A percentile compares a stretch with the other conserved stretches of the same genome.
These are phyloP conservation scores for Phylloscopus collybita DNA, from an alignment of 2,797 vertebrate species.

Conservation along the genomic window DNA sequence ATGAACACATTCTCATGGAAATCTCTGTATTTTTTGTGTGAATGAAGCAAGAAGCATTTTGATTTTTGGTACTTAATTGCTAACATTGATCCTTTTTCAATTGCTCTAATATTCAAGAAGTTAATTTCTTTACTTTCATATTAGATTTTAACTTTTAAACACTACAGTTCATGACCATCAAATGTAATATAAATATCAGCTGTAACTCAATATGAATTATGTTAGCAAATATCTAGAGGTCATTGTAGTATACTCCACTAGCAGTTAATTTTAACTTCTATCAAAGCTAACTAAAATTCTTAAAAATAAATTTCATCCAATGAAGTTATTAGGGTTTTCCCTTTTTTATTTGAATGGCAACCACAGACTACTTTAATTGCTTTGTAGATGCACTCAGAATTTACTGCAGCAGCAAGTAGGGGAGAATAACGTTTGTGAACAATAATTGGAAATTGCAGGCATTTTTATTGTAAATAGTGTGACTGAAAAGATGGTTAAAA, in stretches of 20 bases:
- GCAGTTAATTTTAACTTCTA: slow-evolving; percentile 63
- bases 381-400: slow-evolving; percentile 75
- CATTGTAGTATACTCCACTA: slow-evolving; percentile 67
- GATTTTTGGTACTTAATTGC: slow-evolving; percentile 35
- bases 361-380: slow-evolving; percentile 73
- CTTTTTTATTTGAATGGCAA: slow-evolving; percentile 66
- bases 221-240: slow-evolving; percentile 56
- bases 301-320: slow-evolving; percentile 60
- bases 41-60: slow-evolving; percentile 24
- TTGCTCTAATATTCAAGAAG: slow-evolving; percentile 64
- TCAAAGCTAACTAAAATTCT: slow-evolving; percentile 54
- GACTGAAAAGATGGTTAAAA: slow-evolving; percentile 78
- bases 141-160: slow-evolving; percentile 57
- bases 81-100: slow-evolving; percentile 59
- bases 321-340: slow-evolving; percentile 14
- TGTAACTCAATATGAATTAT: slow-evolving; percentile 54
- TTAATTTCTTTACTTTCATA: slow-evolving; percentile 60
- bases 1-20: background rate
- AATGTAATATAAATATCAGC: slow-evolving; percentile 53
- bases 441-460: slow-evolving; percentile 75
- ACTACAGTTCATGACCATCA: slow-evolving; percentile 57
- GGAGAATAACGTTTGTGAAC: slow-evolving; percentile 70
- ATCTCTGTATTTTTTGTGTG: background rate
- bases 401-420: slow-evolving; percentile 75
- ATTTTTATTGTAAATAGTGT: slow-evolving; percentile 80